A percentile compares a stretch with the other conserved stretches of the same genome.
Evolutionary conservation across 2,797 vertebrate species (phyloP).

Genomic region (Phyllotis vaccarum): DNA sequence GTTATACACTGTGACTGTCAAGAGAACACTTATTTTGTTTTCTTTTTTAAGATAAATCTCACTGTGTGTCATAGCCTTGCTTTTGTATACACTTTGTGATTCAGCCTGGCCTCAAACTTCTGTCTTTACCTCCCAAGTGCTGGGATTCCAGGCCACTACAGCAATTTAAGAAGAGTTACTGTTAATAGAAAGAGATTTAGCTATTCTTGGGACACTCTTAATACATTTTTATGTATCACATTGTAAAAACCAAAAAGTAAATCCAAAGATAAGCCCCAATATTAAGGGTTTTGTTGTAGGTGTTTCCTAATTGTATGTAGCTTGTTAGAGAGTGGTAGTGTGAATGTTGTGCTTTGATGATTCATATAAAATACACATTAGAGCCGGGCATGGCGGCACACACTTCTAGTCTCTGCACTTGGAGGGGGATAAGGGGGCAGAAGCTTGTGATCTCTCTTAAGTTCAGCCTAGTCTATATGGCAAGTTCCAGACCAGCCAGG

Average conservation of each 20-base stretch:
- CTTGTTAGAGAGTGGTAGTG: background rate
- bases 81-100: background rate
- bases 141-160: background rate
- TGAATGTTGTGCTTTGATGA: background rate
- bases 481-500: background rate
- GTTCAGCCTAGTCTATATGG: background rate
- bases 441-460: background rate
- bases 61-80: background rate
- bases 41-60: background rate
- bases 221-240: background rate
- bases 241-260: background rate
- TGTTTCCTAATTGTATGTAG: slow-evolving; percentile 1
- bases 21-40: background rate
- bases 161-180: background rate
- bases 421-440: background rate
- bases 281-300: slow-evolving; percentile 15
- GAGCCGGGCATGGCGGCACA: background rate
- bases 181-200: background rate
- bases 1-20: background rate
- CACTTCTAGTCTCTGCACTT: background rate
- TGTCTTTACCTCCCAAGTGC: background rate
- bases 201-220: background rate
- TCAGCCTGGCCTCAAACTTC: background rate
- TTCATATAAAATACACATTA: background rate
- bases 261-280: background rate